Percentiles rank a stretch among this genome's conserved stretches.
Evolutionary conservation across 2,113 vertebrate genomes (phyloP).

Genomic region (Hemicordylus capensis): DNA sequence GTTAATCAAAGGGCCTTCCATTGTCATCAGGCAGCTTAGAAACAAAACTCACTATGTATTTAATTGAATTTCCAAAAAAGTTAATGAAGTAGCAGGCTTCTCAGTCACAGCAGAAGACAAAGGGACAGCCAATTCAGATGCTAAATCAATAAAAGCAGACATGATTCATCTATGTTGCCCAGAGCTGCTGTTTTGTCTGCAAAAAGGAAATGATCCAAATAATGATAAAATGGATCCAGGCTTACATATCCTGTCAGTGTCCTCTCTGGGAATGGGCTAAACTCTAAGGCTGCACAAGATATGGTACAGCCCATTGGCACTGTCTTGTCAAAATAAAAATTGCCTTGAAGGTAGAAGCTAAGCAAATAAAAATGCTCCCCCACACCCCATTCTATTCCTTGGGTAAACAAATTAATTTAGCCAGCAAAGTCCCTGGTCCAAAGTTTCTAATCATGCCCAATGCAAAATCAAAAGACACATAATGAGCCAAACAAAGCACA

Average conservation of each 20-base stretch:
- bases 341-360: neutral
- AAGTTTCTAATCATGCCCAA: neutral
- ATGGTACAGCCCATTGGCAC: neutral
- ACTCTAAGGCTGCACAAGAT: neutral
- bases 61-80: constrained; percentile 8
- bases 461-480: neutral
- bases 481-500: neutral
- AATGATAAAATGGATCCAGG: constrained; percentile 1
- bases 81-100: constrained; percentile 21
- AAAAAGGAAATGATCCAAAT: constrained; percentile 12
- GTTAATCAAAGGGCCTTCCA: neutral
- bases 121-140: constrained; percentile 8
- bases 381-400: too few species aligned
- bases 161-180: constrained; percentile 15
- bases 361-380: neutral
- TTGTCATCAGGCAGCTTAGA: neutral
- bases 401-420: constrained; percentile 2
- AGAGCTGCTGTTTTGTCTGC: neutral
- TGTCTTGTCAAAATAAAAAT: neutral
- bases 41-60: neutral
- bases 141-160: constrained; percentile 21
- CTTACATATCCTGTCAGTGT: neutral
- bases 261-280: neutral
- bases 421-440: neutral
- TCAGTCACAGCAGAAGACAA: neutral